Conservation (phyloP, 1,140 invertebrate species). For the Tetramorium simillimum region DNA sequence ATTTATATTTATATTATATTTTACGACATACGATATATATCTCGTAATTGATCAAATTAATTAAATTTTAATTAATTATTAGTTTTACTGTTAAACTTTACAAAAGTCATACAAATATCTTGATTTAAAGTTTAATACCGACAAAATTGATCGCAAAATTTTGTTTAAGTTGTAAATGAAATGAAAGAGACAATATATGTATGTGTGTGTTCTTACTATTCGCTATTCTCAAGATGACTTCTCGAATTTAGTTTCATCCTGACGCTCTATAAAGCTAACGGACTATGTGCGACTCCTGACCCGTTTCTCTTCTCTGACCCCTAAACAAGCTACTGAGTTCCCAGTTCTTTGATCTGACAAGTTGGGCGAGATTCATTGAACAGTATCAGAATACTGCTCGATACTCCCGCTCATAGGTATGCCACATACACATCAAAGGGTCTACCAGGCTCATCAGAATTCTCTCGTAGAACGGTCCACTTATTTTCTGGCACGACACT, state of each 20-base stretch:
- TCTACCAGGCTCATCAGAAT: slow-evolving; percentile 57
- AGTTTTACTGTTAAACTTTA: neutral
- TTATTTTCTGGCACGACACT: slow-evolving; percentile 57
- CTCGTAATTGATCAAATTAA: neutral
- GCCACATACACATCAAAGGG: slow-evolving; percentile 46
- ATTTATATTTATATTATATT: neutral
- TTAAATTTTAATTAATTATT: neutral
- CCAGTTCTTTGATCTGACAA: slow-evolving; percentile 46
- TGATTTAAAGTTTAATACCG: neutral
- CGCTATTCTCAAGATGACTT: neutral
- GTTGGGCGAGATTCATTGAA: slow-evolving; percentile 49
- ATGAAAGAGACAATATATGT: neutral
- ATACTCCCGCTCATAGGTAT: slow-evolving; percentile 32
- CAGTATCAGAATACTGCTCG: slow-evolving; percentile 43
- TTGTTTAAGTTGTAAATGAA: neutral
- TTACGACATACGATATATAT: neutral
- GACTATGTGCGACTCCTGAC: slow-evolving; percentile 40
- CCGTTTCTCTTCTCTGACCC: slow-evolving; percentile 46
- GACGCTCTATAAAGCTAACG: neutral
- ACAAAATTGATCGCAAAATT: neutral
- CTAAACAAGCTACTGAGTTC: slow-evolving; percentile 25
- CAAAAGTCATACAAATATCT: neutral
- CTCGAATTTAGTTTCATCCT: slow-evolving; percentile 2
- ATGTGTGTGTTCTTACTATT: neutral
- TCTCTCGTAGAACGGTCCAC: slow-evolving; percentile 47